Evolutionary conservation across 2,888 invertebrate genomes (phyloP), one percentile per base, ranked within the genome.

Genomic region (Eupithecia insigniata): DNA sequence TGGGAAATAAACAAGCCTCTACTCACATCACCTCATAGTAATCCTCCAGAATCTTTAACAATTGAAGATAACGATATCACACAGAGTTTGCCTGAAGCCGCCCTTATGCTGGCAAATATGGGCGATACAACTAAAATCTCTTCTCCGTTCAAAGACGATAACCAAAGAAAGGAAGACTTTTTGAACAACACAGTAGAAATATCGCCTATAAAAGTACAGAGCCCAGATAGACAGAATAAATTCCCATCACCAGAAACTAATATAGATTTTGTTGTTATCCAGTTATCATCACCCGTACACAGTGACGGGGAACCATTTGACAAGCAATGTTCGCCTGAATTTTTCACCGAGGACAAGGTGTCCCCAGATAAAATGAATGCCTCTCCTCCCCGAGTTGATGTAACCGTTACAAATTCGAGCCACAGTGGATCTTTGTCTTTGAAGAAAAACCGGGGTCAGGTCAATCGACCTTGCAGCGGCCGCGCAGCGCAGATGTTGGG

Each of bases 151-250:
- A 89, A 89, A 81, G 89, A 90, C 55, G 88, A 89, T 36, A 85
- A 82, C 39, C 87, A 91, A 76, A 89, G 93, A 78, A 92, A 94
- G 72, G 86, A 90, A 80, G 95, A 95, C 83, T 94, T 96, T 73
- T 83, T 96, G 22, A 93, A 95, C 79, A 92, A 93, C 75, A 96
- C 96, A 12, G 78, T 93, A 26, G 95, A 96, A 83, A 95, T 96
- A 85, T 96, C 96, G 0, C 96, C 96, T 0, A 96, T 96, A 73
- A 94, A 93, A 85, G 86, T 84, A 3, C 82, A 90, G 81, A 92
- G 92, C 72, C 93, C 94, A 2, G 83, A 90, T 36, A 83, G 82
- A 73, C 86, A 87, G 10, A 85, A 90, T 62, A 87, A 85, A 60
- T 86, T 89, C 14, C 88, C 88, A 12, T 85, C 90, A 2, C 90